Percentiles rank a stretch among this genome's conserved stretches.
Evolutionary conservation across 2,113 vertebrate species (phyloP).

Genomic region (Coreoperca whiteheadi): DNA sequence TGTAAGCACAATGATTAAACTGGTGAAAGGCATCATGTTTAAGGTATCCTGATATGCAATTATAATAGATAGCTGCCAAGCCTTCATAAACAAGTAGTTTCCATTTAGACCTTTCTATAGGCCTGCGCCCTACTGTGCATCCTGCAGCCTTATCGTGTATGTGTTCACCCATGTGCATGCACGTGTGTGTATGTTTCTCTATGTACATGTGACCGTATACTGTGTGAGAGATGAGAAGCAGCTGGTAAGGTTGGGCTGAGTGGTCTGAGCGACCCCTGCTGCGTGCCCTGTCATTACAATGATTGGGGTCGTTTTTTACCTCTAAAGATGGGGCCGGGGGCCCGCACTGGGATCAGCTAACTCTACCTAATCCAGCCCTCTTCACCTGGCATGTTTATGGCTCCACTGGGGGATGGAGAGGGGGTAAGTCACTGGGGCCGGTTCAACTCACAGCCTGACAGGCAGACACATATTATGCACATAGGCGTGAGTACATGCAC

Average conservation of each 20-base stretch:
- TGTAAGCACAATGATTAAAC: slow-evolving; percentile 11
- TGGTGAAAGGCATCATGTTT: background rate
- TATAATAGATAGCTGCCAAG: slow-evolving; percentile 24
- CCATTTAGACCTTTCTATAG: slow-evolving; percentile 9
- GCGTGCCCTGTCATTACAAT: slow-evolving; percentile 72
- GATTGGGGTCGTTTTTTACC: slow-evolving; percentile 75
- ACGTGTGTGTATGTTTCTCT: slow-evolving; percentile 35
- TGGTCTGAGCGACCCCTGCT: slow-evolving; percentile 68
- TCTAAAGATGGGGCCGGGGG: slow-evolving; percentile 70
- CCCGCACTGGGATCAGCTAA: slow-evolving; percentile 48
- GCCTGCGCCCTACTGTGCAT: slow-evolving; percentile 25
- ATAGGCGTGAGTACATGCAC: slow-evolving; percentile 22
- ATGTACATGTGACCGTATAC: slow-evolving; percentile 44
- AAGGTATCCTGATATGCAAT: background rate
- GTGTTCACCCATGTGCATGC: slow-evolving; percentile 3
- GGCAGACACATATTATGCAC: slow-evolving; percentile 54
- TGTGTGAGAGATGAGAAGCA: slow-evolving; percentile 74
- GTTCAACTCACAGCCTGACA: slow-evolving; percentile 68
- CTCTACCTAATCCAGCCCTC: slow-evolving; percentile 62
- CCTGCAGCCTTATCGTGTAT: slow-evolving; percentile 2
- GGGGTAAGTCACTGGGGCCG: slow-evolving; percentile 55
- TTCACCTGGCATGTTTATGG: slow-evolving; percentile 77
- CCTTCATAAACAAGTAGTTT: slow-evolving; percentile 25
- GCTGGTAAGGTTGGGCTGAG: slow-evolving; percentile 67
- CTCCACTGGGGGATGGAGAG: slow-evolving; percentile 42